These are phyloP conservation scores for Porites cylindrica DNA, from an alignment of 92 coral and sea anemone species.

Conservation along the genomic window DNA sequence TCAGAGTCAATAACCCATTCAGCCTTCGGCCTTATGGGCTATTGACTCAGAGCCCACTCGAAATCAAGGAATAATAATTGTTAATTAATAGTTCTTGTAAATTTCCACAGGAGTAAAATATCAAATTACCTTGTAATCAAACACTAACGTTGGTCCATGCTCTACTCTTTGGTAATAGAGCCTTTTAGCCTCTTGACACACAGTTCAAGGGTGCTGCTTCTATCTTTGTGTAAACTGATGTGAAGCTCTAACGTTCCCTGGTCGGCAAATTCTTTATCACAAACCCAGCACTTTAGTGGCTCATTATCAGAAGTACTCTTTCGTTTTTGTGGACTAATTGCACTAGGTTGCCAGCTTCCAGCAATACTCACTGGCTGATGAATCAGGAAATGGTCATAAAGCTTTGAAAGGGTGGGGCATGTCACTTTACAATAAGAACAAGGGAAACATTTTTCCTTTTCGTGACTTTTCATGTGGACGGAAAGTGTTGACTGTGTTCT, in stretches of 20 bases:
- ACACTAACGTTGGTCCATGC: neutral
- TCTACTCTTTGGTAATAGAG: constrained; percentile 26
- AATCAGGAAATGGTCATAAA: constrained; percentile 32
- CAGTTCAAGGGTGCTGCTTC: constrained; percentile 44
- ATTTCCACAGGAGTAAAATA: no score
- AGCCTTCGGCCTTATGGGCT: no score
- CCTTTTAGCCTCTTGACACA: constrained; percentile 47
- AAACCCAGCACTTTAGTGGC: constrained; percentile 44
- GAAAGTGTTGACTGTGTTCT: constrained; percentile 45
- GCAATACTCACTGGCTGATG: neutral
- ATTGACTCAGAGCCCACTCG: no score
- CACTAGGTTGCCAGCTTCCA: neutral
- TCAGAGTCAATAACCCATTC: no score
- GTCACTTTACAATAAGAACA: constrained; percentile 40
- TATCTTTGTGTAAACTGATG: constrained; percentile 49
- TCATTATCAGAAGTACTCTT: neutral
- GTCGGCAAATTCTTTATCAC: constrained; percentile 15
- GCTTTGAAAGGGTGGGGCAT: constrained; percentile 42
- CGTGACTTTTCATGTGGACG: constrained; percentile 48
- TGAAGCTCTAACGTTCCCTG: constrained; percentile 29
- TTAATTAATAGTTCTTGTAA: no score
- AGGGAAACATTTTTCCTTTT: constrained; percentile 3
- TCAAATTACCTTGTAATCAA: neutral
- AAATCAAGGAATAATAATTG: no score
- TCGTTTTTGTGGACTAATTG: constrained; percentile 2